Percentiles rank a stretch among this genome's conserved stretches.
Evolutionary conservation across 2,888 invertebrate species (phyloP).

Genomic region (Terebella lapidaria): DNA sequence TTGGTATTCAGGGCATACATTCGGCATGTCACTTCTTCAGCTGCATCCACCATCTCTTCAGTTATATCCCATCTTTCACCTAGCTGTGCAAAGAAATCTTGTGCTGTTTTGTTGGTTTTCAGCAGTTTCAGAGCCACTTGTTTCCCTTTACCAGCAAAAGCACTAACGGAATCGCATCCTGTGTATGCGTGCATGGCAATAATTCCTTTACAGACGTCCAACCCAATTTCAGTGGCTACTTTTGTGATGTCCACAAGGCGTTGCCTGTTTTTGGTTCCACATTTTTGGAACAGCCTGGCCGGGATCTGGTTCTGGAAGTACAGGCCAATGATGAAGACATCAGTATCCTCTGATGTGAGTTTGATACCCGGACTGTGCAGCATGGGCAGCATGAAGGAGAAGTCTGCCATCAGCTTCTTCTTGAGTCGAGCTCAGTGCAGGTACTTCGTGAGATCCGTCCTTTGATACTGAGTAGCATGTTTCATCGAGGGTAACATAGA

Average conservation of each 20-base stretch:
- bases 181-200: slow-evolving; percentile 22
- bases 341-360: slow-evolving; percentile 23
- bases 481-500: slow-evolving; percentile 21
- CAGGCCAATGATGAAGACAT: slow-evolving; percentile 22
- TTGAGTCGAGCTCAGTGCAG: slow-evolving; percentile 15
- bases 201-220: slow-evolving; percentile 16
- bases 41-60: slow-evolving; percentile 10
- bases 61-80: slow-evolving; percentile 12
- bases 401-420: slow-evolving; percentile 25
- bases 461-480: slow-evolving; percentile 16
- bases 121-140: slow-evolving; percentile 16
- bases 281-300: slow-evolving; percentile 9
- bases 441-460: slow-evolving; percentile 3
- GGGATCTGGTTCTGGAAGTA: slow-evolving; percentile 10
- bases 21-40: slow-evolving; percentile 17
- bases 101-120: neutral
- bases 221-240: slow-evolving; percentile 12
- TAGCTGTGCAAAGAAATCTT: slow-evolving; percentile 6
- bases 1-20: slow-evolving; percentile 12
- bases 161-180: slow-evolving; percentile 23
- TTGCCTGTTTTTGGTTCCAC: slow-evolving; percentile 14
- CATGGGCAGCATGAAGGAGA: slow-evolving; percentile 23
- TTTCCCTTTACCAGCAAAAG: slow-evolving; percentile 21
- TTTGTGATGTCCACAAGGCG: slow-evolving; percentile 15
- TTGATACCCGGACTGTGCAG: slow-evolving; percentile 16